phyloP scores from a whole-genome alignment of 2,797 vertebrate genomes.

The Strix occidentalis region DNA sequence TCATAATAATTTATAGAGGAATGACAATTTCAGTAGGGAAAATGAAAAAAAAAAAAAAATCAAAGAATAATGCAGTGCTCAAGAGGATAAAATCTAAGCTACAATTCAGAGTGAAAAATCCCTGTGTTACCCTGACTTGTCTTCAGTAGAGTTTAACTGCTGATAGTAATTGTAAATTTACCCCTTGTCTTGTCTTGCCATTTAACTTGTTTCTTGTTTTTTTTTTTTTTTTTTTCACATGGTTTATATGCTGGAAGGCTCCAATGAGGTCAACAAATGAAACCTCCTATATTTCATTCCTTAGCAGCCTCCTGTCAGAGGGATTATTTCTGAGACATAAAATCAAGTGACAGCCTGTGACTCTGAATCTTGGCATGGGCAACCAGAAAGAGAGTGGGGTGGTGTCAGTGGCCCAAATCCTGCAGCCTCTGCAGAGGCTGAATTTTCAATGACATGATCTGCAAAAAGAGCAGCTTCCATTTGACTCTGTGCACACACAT shows the following conservation, averaged over 20 bases:
- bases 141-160: background rate
- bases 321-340: background rate
- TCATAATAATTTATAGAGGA: background rate
- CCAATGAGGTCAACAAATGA: background rate
- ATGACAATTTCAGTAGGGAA: background rate
- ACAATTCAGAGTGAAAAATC: background rate
- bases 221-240: background rate
- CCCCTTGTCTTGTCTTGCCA: background rate
- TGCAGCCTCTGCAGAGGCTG: background rate
- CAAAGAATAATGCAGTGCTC: background rate
- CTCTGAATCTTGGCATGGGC: background rate
- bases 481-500: fast-evolving
- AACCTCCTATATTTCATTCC: background rate
- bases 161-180: background rate
- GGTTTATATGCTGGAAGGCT: background rate
- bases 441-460: background rate
- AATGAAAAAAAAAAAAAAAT: background rate
- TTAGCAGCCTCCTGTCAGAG: background rate
- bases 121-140: background rate
- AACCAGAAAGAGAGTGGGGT: background rate
- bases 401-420: background rate
- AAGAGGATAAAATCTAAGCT: background rate
- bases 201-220: background rate
- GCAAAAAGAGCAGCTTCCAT: background rate
- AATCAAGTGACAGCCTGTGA: background rate